Evolutionary conservation across 1,140 invertebrate genomes (phyloP).

Genomic region (Pentalonia nigronervosa): DNA sequence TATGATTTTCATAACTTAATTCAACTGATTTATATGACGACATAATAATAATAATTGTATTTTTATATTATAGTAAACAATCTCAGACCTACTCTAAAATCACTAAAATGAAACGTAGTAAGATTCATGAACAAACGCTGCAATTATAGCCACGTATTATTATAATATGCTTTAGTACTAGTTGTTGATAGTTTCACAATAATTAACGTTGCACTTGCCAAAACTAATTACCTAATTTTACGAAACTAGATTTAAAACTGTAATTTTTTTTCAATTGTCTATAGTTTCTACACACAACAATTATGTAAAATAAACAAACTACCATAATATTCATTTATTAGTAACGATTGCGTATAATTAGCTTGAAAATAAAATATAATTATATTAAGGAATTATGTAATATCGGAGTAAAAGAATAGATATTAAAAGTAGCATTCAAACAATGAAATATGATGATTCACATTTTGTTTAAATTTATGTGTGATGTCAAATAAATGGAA

Average conservation of each 20-base stretch:
- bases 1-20: neutral
- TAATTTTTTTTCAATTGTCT: neutral
- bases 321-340: neutral
- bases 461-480: neutral
- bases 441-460: constrained; percentile 16
- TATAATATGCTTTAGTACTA: neutral
- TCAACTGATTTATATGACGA: neutral
- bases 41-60: neutral
- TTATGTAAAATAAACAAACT: neutral
- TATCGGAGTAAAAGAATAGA: neutral
- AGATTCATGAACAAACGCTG: neutral
- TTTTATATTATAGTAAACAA: neutral
- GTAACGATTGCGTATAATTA: neutral
- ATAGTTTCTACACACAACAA: neutral
- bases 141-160: neutral
- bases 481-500: neutral
- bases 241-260: neutral
- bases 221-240: constrained; percentile 18
- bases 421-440: neutral
- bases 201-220: neutral
- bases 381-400: neutral
- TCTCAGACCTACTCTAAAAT: neutral
- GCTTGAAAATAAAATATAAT: neutral
- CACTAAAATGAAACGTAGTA: neutral
- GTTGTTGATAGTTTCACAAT: neutral